Percentiles rank a stretch among this genome's conserved stretches.
Evolutionary conservation across 2,888 invertebrate genomes (phyloP).

Genomic region (Brachypalpus laphriformis): DNA sequence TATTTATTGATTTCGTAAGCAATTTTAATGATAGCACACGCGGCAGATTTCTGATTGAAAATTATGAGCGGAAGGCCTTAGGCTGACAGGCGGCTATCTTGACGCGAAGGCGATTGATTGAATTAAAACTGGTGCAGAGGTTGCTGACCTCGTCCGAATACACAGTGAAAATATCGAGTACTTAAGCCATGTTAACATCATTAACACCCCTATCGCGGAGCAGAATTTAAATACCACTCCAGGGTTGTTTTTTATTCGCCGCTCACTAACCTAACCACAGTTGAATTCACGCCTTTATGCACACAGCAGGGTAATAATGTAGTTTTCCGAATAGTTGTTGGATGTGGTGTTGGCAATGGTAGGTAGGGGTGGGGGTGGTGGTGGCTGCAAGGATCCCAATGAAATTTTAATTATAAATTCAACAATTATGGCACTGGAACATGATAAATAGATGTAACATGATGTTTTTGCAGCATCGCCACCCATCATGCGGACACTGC

Average conservation of each 20-base stretch:
- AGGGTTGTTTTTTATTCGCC: constrained; percentile 10
- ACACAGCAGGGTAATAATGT: constrained; percentile 66
- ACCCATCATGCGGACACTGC: constrained; percentile 29
- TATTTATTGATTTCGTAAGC: constrained; percentile 72
- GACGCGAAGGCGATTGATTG: constrained; percentile 55
- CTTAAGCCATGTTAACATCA: constrained; percentile 42
- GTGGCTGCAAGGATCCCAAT: constrained; percentile 54
- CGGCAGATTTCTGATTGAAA: constrained; percentile 68
- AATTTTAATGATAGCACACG: constrained; percentile 71
- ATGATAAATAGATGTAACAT: constrained; percentile 74
- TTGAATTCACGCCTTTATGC: constrained; percentile 66
- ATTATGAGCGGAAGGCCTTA: constrained; percentile 56
- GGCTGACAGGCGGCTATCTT: constrained; percentile 36
- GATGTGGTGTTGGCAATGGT: constrained; percentile 30
- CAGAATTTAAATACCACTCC: constrained; percentile 37
- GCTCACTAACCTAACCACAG: constrained; percentile 45
- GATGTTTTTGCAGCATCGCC: constrained; percentile 71
- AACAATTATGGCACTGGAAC: constrained; percentile 72
- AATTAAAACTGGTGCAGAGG: constrained; percentile 4
- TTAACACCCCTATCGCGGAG: constrained; percentile 32
- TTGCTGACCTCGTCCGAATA: constrained; percentile 2
- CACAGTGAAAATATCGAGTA: not conserved
- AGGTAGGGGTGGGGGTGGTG: constrained; percentile 2
- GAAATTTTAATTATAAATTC: constrained; percentile 74
- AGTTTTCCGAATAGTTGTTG: constrained; percentile 61